Conservation (phyloP, 2,797 vertebrate genomes). For the Microctenopoma lineatum region DNA sequence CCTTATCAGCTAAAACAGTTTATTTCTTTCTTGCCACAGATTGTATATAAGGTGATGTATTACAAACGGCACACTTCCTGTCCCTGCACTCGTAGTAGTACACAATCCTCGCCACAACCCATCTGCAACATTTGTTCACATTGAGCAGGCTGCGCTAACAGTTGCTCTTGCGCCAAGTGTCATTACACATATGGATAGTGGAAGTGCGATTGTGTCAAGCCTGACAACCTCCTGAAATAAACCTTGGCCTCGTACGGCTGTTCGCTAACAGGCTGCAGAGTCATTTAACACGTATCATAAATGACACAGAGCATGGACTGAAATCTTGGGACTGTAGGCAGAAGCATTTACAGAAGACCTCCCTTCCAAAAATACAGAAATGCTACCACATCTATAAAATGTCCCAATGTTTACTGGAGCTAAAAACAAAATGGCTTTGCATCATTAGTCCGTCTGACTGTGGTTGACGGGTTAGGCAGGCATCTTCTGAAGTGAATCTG, state of each 20-base stretch:
- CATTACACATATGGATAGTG: slow-evolving; percentile 27
- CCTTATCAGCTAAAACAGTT: background rate
- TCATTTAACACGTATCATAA: background rate
- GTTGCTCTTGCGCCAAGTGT: slow-evolving; percentile 26
- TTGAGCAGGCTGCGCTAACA: slow-evolving; percentile 20
- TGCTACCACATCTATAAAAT: background rate
- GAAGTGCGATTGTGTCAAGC: slow-evolving; percentile 20
- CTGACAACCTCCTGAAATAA: slow-evolving; percentile 42
- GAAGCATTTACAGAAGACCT: background rate
- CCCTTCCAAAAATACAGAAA: background rate
- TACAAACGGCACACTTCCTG: slow-evolving; percentile 3
- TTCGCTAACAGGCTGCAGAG: background rate
- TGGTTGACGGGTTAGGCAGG: background rate
- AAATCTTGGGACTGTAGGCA: background rate
- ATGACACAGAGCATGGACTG: background rate
- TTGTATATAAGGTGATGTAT: background rate
- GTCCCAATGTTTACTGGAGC: background rate
- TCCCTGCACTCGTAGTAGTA: background rate
- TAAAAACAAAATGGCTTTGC: background rate
- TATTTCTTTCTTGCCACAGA: background rate
- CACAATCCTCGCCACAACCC: background rate
- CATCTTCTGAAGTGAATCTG: background rate
- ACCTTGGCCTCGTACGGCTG: slow-evolving; percentile 8
- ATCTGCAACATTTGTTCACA: slow-evolving; percentile 33
- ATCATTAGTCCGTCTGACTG: background rate